phyloP scores from a whole-genome alignment of 2,113 vertebrate genomes.

The Eptesicus fuscus region DNA sequence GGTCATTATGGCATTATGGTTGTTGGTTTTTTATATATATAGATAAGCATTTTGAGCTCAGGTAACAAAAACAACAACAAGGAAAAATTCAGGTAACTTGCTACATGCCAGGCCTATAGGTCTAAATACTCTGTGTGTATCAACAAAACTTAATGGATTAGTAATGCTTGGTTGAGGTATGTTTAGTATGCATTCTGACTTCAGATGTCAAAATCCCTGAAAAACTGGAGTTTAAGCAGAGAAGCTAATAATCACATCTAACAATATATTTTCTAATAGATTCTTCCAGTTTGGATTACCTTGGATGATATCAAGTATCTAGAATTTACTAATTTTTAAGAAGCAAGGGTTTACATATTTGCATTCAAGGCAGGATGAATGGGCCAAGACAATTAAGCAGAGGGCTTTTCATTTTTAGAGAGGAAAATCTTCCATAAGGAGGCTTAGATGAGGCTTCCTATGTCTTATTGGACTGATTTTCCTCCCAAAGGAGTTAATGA shows the following conservation, averaged over 20 bases:
- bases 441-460: neutral
- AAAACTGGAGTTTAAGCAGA: neutral
- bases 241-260: neutral
- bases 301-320: neutral
- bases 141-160: neutral
- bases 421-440: neutral
- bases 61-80: neutral
- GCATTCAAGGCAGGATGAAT: neutral
- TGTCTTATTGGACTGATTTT: neutral
- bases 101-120: neutral
- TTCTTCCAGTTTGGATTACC: neutral
- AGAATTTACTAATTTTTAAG: neutral
- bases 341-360: neutral
- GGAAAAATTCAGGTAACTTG: neutral
- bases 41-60: neutral
- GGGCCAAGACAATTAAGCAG: neutral
- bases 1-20: no score
- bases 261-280: neutral
- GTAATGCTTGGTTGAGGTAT: neutral
- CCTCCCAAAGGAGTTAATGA: neutral
- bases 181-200: neutral
- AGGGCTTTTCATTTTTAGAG: neutral
- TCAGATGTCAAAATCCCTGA: neutral
- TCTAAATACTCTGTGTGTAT: neutral
- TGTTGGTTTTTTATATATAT: no score